These are phyloP conservation scores for Drosophila parthenogenetica DNA, from an alignment of 2,888 invertebrate genomes.

Conservation along the genomic window DNA sequence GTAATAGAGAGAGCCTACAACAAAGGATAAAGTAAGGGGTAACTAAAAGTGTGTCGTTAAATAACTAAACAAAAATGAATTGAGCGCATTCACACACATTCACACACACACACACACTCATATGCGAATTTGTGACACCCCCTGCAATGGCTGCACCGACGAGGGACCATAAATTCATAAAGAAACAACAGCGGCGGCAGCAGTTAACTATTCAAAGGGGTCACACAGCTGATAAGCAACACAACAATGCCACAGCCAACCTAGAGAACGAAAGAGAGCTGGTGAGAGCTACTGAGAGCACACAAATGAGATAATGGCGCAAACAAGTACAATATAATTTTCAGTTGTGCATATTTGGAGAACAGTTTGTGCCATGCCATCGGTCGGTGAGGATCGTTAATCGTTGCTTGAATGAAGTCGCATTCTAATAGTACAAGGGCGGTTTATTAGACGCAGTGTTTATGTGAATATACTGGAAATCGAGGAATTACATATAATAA, in stretches of 20 bases:
- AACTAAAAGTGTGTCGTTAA: constrained; percentile 31
- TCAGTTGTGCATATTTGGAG: constrained; percentile 40
- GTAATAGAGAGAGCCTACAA: constrained; percentile 20
- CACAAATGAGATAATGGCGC: constrained; percentile 42
- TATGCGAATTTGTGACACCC: constrained; percentile 17
- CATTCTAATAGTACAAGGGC: constrained; percentile 25
- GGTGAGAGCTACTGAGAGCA: constrained; percentile 12
- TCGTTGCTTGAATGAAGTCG: constrained; percentile 11
- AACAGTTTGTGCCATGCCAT: constrained; percentile 54
- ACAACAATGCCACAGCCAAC: constrained; percentile 12
- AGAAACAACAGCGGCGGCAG: constrained; percentile 36
- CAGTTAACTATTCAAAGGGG: constrained; percentile 9
- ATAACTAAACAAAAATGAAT: constrained; percentile 25
- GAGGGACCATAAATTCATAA: constrained; percentile 30
- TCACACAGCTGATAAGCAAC: constrained; percentile 52
- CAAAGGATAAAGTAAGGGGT: constrained; percentile 13
- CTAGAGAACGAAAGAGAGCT: constrained; percentile 9
- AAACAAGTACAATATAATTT: constrained; percentile 54
- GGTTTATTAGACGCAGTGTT: constrained; percentile 17
- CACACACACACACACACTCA: constrained; percentile 19
- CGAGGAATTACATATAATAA: constrained; percentile 48
- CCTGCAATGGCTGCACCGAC: constrained; percentile 23
- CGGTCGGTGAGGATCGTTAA: constrained; percentile 53
- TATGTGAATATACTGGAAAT: constrained; percentile 30
- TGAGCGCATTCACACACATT: constrained; percentile 10